Base-by-base conservation (phyloP, 2,113 vertebrate genomes). In the Calidris pugnax region DNA sequence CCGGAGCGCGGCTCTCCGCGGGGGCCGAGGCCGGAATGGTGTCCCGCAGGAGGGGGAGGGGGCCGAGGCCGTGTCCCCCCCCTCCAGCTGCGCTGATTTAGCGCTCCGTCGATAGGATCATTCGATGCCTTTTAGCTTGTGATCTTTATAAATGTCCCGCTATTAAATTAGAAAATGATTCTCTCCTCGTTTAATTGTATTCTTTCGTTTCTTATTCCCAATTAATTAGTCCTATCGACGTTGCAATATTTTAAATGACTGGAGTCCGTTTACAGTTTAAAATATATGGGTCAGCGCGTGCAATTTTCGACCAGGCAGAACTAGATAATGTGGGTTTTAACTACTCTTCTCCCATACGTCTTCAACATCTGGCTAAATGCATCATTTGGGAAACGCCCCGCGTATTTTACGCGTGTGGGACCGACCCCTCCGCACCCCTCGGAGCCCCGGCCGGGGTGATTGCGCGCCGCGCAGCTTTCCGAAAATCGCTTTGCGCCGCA, bases 101-200 rank as follows among this genome's bases (percentile, higher is more conserved):
- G 96, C 97, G 87, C 95, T 92, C 96, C 94, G 95, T 98, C 98
- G 97, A 98, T 98, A 97, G 97, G 97, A 97, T 97, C 97, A 98
- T 97, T 98, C 96, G 94, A 92, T 97, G 98, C 98, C 98, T 98
- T 98, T 98, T 97, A 98, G 98, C 98, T 98, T 97, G 98, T 98
- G 98, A 98, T 98, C 98, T 98, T 98, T 98, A 98, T 98, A 98
- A 98, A 98, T 98, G 97, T 98, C 97, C 97, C 97, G 97, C 98
- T 98, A 98, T 98, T 98, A 98, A 98, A 98, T 98, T 98, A 98
- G 98, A 98, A 98, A 98, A 98, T 98, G 98, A 98, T 99, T 98
- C 98, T 98, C 98, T 98, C 92, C 98, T 98, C 98, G 97, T 98
- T 98, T 98, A 98, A 98, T 98, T 98, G 98, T 98, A 98, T 98